Evolutionary conservation across 1,140 invertebrate species (phyloP).

Genomic region (Wasmannia auropunctata): DNA sequence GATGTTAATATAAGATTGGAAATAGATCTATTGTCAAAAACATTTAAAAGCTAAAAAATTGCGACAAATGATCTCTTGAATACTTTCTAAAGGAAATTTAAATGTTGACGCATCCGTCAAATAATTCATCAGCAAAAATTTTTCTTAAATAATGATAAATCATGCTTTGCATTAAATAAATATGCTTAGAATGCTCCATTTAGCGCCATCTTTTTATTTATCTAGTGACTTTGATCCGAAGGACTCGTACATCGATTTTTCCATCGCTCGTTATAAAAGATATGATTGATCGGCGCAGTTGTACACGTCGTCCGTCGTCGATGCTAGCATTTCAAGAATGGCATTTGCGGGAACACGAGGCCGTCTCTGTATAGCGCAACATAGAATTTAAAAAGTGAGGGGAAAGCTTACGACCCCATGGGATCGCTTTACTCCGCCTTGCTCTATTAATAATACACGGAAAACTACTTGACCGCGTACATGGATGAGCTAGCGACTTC

Average conservation of each 20-base stretch:
- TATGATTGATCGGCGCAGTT: conserved; percentile 38
- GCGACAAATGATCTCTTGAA: too few relatives aligned
- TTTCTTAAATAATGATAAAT: neutral
- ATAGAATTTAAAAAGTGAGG: conserved; percentile 58
- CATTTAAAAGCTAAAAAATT: neutral
- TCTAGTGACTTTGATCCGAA: neutral
- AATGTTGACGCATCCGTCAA: neutral
- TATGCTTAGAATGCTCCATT: neutral
- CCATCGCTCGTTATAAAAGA: conserved; percentile 1
- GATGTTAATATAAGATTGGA: neutral
- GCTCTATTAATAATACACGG: conserved; percentile 65
- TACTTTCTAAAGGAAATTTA: neutral
- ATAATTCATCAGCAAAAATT: neutral
- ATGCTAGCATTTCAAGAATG: conserved; percentile 70
- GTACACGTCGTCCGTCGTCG: neutral
- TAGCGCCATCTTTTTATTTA: neutral
- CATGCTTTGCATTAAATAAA: neutral
- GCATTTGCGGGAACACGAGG: conserved; percentile 49
- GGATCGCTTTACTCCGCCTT: conserved; percentile 68
- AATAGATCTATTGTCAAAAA: neutral
- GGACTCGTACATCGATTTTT: conserved; percentile 4
- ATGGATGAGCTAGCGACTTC: neutral
- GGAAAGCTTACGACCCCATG: conserved; percentile 62
- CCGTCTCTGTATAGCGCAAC: conserved; percentile 47
- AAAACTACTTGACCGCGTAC: conserved; percentile 49